Evolutionary conservation across 2,888 invertebrate species (phyloP), one percentile per base, ranked within the genome.

Genomic region (Drosophila koepferae): DNA sequence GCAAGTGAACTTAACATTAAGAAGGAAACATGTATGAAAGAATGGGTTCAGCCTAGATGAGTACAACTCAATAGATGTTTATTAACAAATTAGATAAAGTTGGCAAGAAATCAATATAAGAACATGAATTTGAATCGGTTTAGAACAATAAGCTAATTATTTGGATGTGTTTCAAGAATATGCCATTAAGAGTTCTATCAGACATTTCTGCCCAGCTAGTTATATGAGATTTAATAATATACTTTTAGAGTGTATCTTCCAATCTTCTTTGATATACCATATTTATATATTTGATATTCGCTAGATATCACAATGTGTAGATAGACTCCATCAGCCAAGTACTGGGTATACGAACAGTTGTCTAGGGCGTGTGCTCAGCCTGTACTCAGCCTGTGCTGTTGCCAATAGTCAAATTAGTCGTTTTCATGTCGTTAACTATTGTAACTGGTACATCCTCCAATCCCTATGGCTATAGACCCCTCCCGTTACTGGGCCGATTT

Each of bases 401-500:
- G 59, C 67, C 81, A 86, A 86, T 89, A 80, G 73, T 70, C 69
- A 86, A 89, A 85, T 86, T 89, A 85, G 80, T 78, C 75, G 75
- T 71, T 82, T 89, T 89, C 85, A 85, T 89, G 89, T 86, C 85
- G 89, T 85, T 89, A 85, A 85, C 84, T 75, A 85, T 85, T 86
- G 89, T 89, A 85, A 89, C 89, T 89, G 87, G 86, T 80, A 89
- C 87, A 89, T 89, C 61, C 71, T 79, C 36, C 53, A 62, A 41
- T 55, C 55, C 55, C 55, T 31, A 20, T 23, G 38, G 20, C 63
- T 48, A 18, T 31, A 48, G 53, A 43, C 28, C 44, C 16, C 36
- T 14, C 16, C 60, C n/a, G 18, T 31, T 20, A 40, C 31, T 60
- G 36, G 49, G 36, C 63, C 80, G 43, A 80, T 76, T 80, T 80